These are phyloP conservation scores for Mantis religiosa DNA, from an alignment of 2,888 invertebrate genomes.

Conservation along the genomic window DNA sequence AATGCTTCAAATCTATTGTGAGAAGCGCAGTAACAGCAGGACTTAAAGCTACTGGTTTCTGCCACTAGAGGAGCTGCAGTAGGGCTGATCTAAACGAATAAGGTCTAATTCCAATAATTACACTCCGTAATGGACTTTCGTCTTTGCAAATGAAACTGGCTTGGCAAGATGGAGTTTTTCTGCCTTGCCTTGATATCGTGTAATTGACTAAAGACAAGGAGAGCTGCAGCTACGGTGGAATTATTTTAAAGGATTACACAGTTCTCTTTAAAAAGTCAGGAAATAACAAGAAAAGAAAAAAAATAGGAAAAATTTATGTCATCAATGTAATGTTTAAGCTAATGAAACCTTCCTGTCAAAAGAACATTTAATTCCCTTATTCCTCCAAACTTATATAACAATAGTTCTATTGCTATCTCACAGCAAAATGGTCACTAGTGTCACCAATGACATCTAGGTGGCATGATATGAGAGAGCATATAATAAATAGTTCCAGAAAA, in stretches of 20 bases:
- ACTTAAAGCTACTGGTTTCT: neutral
- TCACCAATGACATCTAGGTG: too few species aligned
- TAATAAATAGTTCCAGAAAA: too few species aligned
- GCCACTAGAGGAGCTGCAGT: neutral
- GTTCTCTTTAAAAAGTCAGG: neutral
- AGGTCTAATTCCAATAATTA: constrained; percentile 15
- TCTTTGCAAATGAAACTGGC: neutral
- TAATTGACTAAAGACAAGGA: neutral
- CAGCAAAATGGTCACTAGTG: too few species aligned
- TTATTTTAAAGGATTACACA: neutral
- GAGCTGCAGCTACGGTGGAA: neutral
- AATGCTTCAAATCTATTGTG: neutral
- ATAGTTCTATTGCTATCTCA: too few species aligned
- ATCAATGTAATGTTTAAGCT: too few species aligned
- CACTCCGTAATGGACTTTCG: constrained; percentile 5
- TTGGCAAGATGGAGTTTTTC: neutral
- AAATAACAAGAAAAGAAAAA: neutral
- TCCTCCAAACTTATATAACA: too few species aligned
- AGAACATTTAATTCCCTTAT: too few species aligned
- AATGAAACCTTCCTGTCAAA: too few species aligned
- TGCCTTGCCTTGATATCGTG: neutral
- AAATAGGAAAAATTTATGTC: too few species aligned
- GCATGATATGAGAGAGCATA: too few species aligned
- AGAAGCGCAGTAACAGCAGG: neutral
- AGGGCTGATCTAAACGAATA: neutral